Evolutionary conservation across 2,888 invertebrate genomes (phyloP), one percentile per base, ranked within the genome.

Genomic region (Caenorhabditis virilis): DNA sequence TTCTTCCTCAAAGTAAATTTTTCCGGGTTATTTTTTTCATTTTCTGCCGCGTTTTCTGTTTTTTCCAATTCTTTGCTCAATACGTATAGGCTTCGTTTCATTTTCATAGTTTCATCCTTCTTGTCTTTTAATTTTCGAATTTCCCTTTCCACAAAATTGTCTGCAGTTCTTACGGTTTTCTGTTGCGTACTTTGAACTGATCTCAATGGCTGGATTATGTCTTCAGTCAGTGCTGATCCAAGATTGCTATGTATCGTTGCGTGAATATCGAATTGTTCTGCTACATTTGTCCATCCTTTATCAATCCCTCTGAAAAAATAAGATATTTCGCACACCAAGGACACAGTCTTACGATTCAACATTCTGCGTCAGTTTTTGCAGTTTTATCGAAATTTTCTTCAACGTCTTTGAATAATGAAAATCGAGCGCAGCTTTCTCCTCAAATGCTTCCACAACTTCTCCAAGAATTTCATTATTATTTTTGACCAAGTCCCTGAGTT

Each of bases 171-270:
- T 26, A 76, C 68, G 6, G 70, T 73, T 48, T 69, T 71, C 43
- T 74, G 66, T 49, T 77, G 72, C 25, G 43, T 64, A 25, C 54
- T 51, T 25, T 75, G 72, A 20, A 77, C 68, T 11, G 74, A 68
- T 30, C 72, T 39, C n/a, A 77, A 45, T 20, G 77, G 77, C 53
- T 77, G 77, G 20, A 75, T 70, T 46, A 77, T 61, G 49, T 77
- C 77, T 45, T 77, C 77, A 15, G 67, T 69, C 54, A 75, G 56
- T 9, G 77, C 75, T 0, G 77, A 72, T 13, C 73, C 73, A 13
- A 77, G 66, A 26, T 77, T 77, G 54, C 77, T 74, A 58, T 77
- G 77, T 35, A 77, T 64, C n/a, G 77, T 75, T 11, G 77, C 67
- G 18, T 77, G 77, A 26, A 70, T 67, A 45, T 74, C 74, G 51